Evolutionary conservation across 35 echinoderm and acorn worm genomes (phyloP).

Genomic region (Stichopus chloronotus): DNA sequence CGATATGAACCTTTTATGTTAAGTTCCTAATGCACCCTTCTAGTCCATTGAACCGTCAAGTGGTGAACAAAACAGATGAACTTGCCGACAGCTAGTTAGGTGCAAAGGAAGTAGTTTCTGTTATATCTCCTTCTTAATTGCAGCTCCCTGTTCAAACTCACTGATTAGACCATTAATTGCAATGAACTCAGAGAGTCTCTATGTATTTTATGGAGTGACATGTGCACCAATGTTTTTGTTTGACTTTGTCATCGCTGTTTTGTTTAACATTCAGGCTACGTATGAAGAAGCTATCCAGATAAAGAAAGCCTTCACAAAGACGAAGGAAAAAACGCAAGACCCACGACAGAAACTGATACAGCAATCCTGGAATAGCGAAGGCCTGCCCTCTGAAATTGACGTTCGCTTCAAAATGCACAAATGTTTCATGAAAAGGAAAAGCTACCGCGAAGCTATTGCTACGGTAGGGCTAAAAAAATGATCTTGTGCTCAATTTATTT

Average conservation of each 20-base stretch:
- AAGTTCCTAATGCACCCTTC: too few species aligned
- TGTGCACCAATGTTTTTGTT: too few species aligned
- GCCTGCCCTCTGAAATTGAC: slow-evolving; percentile 82
- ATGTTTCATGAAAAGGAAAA: slow-evolving; percentile 84
- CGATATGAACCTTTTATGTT: too few species aligned
- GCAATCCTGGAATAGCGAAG: slow-evolving; percentile 60
- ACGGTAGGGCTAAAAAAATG: slow-evolving; percentile 64
- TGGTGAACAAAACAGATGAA: too few species aligned
- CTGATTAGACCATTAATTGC: too few species aligned
- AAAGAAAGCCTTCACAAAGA: slow-evolving; percentile 86
- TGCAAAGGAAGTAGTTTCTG: neutral
- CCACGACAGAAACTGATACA: slow-evolving; percentile 29
- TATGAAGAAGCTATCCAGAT: slow-evolving; percentile 90
- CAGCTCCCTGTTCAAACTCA: too few species aligned
- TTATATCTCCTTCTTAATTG: too few species aligned
- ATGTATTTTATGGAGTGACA: neutral
- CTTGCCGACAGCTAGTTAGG: neutral
- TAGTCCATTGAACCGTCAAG: too few species aligned
- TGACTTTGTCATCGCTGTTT: too few species aligned
- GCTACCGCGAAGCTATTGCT: slow-evolving; percentile 81
- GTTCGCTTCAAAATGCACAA: slow-evolving; percentile 92
- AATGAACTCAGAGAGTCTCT: neutral
- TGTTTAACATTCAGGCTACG: slow-evolving; percentile 38
- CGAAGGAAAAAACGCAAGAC: slow-evolving; percentile 66
- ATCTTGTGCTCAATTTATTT: neutral